These are phyloP conservation scores for Bucco capensis DNA, from an alignment of 2,113 vertebrate species.

Conservation along the genomic window DNA sequence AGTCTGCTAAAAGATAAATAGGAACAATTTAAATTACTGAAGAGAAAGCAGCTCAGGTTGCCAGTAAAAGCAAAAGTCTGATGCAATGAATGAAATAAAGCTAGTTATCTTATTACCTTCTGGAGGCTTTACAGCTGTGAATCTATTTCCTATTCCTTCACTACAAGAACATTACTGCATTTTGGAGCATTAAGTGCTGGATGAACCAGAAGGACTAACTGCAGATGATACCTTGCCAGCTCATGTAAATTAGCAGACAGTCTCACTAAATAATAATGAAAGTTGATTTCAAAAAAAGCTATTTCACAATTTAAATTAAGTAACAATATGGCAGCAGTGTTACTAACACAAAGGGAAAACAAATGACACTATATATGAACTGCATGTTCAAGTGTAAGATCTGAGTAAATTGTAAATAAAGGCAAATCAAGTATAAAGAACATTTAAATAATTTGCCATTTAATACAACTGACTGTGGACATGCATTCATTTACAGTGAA, in stretches of 20 bases:
- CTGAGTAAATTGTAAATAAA: not conserved
- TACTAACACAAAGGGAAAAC: not conserved
- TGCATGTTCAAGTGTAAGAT: not conserved
- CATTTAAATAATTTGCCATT: not conserved
- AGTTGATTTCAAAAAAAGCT: not conserved
- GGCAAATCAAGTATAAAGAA: not conserved
- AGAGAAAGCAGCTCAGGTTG: not conserved
- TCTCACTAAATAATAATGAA: slow-evolving; percentile 1
- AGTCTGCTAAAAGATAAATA: not conserved
- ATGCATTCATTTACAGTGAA: not conserved
- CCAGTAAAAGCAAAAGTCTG: not conserved
- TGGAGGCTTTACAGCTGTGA: not conserved
- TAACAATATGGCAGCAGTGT: not conserved
- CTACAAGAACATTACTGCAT: not conserved
- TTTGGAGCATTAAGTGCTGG: not conserved
- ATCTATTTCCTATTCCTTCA: not conserved
- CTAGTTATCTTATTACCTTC: not conserved
- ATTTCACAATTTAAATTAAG: not conserved
- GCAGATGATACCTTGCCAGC: not conserved
- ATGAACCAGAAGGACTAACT: not conserved
- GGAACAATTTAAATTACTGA: not conserved
- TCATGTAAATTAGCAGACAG: not conserved
- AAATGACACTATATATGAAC: not conserved
- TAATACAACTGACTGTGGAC: not conserved
- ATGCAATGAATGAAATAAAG: slow-evolving; percentile 4